phyloP scores from a whole-genome alignment of 2,113 vertebrate species.

The Neodon shergylaensis region DNA sequence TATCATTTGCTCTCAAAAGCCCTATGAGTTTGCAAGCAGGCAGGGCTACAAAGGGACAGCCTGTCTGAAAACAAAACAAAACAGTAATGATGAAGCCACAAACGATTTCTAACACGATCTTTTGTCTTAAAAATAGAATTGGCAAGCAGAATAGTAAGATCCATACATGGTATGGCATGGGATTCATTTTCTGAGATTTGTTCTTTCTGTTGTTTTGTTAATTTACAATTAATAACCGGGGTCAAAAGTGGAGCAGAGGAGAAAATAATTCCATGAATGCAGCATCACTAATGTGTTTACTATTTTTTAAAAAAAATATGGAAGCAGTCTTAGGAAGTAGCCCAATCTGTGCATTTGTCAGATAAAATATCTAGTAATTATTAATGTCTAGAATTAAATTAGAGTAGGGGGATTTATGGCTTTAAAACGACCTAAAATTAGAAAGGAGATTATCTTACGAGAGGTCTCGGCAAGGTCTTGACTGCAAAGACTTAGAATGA shows the following conservation, averaged over 20 bases:
- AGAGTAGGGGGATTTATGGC: background rate
- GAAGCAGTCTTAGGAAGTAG: conserved; percentile 5
- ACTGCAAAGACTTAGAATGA: conserved; percentile 48
- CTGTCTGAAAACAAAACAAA: background rate
- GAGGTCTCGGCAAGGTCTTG: background rate
- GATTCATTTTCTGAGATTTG: background rate
- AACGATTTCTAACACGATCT: conserved; percentile 41
- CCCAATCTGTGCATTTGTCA: background rate
- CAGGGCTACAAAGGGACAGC: background rate
- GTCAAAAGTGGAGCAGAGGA: background rate
- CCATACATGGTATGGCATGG: background rate
- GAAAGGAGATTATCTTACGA: conserved; percentile 17
- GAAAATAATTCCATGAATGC: background rate
- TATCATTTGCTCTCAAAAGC: background rate
- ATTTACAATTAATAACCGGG: background rate
- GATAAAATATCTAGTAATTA: conserved; percentile 35
- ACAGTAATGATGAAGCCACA: background rate
- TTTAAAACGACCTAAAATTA: conserved; percentile 57
- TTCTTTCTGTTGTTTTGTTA: conserved; percentile 15
- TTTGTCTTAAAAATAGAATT: conserved; percentile 36
- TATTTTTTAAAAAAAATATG: conserved; percentile 37
- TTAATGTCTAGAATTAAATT: conserved; percentile 50
- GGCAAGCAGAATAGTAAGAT: background rate
- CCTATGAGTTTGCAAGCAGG: background rate
- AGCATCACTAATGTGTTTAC: background rate